Base-by-base conservation (phyloP, 2,888 invertebrate species). In the Xanthia icteritia region DNA sequence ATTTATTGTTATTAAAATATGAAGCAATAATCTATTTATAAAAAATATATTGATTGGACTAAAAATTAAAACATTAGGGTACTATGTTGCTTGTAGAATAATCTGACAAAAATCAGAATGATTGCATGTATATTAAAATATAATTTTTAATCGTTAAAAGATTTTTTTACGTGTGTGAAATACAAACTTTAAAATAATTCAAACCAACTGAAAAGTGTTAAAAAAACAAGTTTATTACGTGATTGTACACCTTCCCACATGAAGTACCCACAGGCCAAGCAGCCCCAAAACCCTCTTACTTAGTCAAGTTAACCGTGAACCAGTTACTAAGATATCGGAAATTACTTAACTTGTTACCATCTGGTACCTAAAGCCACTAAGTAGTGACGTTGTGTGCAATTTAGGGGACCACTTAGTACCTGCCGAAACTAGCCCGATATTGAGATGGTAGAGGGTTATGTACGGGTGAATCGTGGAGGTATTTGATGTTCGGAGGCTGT, bases 321-420 rank as follows among this genome's bases (percentile, higher is more conserved):
- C 66, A 68, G 77, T 69, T 76, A 77, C 76, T 79, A 79, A 82
- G 76, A 79, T 88, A 87, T 87, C 68, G 87, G 88, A 82, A 84
- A 88, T 87, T 84, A 87, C 87, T 87, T 88, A 88, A 69, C 87
- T 71, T 75, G 60, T 54, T 73, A 64, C 73, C 86, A 86, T 73
- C 82, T 86, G 84, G 36, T 84, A 58, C 68, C 54, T 65, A 82
- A 84, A 76, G 54, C 68, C 67, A 69, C 76, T 79, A 74, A 86
- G 69, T 75, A 75, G 85, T 74, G 68, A 73, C 78, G 27, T 74
- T 88, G 84, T 84, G 76, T 79, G 78, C 76, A 80, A 84, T 86
- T 86, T 86, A 86, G 76, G 60, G 13, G 60, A 72, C 75, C 74
- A 83, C 73, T 84, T 78, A 84, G 65, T 82, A 78, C 74, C 76